These are phyloP conservation scores for Ditylenchus dipsaci DNA, from an alignment of 1,140 invertebrate genomes.

Conservation along the genomic window DNA sequence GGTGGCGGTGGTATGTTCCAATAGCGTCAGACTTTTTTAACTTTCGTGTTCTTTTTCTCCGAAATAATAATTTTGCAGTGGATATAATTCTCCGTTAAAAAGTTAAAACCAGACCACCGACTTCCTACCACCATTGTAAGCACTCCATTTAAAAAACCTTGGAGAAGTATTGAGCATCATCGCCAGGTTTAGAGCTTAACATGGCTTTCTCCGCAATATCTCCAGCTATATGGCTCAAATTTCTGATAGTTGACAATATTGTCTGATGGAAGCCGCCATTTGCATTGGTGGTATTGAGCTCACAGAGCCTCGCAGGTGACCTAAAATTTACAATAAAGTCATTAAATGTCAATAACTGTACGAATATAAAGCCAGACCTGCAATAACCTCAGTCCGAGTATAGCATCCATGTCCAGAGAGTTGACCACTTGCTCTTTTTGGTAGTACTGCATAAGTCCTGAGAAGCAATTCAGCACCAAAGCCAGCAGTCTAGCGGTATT, in stretches of 20 bases:
- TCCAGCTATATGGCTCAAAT: constrained; percentile 23
- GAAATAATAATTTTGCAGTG: too few relatives aligned
- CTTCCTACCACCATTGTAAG: too few relatives aligned
- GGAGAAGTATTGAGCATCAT: constrained; percentile 4
- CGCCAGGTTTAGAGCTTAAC: not conserved
- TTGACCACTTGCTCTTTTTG: constrained; percentile 8
- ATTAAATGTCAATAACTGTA: not conserved
- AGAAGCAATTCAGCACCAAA: constrained; percentile 34
- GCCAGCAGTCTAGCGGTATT: constrained; percentile 40
- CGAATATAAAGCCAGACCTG: constrained; percentile 5
- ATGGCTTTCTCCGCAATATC: not conserved
- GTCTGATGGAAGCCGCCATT: constrained; percentile 25
- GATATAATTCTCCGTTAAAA: too few relatives aligned
- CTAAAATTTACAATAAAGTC: constrained; percentile 1
- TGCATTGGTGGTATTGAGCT: constrained; percentile 21
- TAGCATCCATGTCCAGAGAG: constrained; percentile 15
- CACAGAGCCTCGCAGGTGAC: constrained; percentile 3
- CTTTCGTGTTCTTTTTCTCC: too few relatives aligned
- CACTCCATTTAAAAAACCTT: not conserved
- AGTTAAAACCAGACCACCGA: too few relatives aligned
- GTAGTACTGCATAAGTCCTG: constrained; percentile 29
- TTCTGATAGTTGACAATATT: constrained; percentile 25
- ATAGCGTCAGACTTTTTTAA: too few relatives aligned
- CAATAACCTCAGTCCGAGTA: constrained; percentile 29
- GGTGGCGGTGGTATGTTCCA: too few relatives aligned